phyloP scores from a whole-genome alignment of 2,888 invertebrate genomes.

The Rambutsinella grinnellia region DNA sequence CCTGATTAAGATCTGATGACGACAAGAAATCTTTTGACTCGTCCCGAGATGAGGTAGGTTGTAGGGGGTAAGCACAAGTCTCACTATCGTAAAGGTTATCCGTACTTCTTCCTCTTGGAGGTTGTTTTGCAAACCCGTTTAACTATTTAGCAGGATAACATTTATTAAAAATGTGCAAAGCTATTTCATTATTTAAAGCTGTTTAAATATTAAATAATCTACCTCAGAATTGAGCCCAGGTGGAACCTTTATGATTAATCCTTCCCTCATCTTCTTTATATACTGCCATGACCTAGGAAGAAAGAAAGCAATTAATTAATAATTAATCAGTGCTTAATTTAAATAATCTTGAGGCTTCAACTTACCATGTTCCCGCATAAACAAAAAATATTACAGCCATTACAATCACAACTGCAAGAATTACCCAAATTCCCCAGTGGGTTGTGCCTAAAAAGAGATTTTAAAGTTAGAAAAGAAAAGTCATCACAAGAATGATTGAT shows the following conservation, averaged over 20 bases:
- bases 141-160: conserved; percentile 44
- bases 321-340: not conserved
- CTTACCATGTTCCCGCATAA: conserved; percentile 61
- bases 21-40: conserved; percentile 59
- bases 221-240: conserved; percentile 72
- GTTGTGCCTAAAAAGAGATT: conserved; percentile 47
- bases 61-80: conserved; percentile 55
- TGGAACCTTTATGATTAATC: conserved; percentile 77
- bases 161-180: not conserved
- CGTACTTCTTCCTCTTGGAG: conserved; percentile 57
- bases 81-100: conserved; percentile 57
- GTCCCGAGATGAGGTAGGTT: conserved; percentile 47
- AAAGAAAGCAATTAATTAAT: conserved; percentile 7
- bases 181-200: too few relatives aligned
- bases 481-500: too few relatives aligned
- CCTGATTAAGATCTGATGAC: conserved; percentile 41
- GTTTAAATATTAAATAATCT: too few relatives aligned
- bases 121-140: conserved; percentile 55
- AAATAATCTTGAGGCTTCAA: not conserved
- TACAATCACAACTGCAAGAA: conserved; percentile 43
- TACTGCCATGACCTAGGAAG: conserved; percentile 74
- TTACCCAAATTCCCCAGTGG: conserved; percentile 61
- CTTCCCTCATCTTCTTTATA: conserved; percentile 76
- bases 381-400: conserved; percentile 33
- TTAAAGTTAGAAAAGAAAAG: too few relatives aligned